Base-by-base conservation (phyloP, 1,140 invertebrate species). In the Venturia canescens region DNA sequence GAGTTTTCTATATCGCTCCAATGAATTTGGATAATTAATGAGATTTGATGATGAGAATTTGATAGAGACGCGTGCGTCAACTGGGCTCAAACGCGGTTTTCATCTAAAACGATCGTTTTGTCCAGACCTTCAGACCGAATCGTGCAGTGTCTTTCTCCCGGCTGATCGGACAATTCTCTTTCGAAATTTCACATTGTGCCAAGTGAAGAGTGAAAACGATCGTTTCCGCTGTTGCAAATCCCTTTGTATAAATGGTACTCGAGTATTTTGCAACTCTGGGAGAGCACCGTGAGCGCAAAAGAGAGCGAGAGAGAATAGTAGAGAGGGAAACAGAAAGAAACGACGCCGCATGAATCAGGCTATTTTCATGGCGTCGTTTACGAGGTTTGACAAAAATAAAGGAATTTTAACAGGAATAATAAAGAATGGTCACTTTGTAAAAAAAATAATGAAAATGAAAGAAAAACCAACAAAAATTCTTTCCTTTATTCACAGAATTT, bases 141-240 rank as follows among this genome's bases (percentile, higher is more conserved):
- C 60, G 11, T 26, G 1, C 15, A 26, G 3, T 63, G 21, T 26
- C 21, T 26, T 63, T 23, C 21, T 26, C 60, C 13, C 29, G 26
- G 27, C 13, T 27, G 60, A 31, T 31, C 31, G n/a, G 31, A 69
- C 31, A 44, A 71, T 71, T 57, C 31, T n/a, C 38, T 53, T 74
- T 31, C 38, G 71, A 16, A 53, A 53, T 74, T 29, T 5, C 13
- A 23, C n/a, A 16, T 69, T 69, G 48, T 74, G 48, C 71, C 34
- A 74, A 48, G 71, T 74, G 71, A 53, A 74, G 71, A 74, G 71
- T 74, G 71, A 74, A 74, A 74, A 74, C 71, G 71, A 74, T 74
- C 48, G 48, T 74, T 53, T 74, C 71, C 71, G 71, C 71, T 74
- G 48, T 74, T 74, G 38, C 44, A 74, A 53, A n/a, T 57, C 44